Base-by-base conservation (phyloP, 64 coral and sea anemone species). In the Orbicella faveolata region DNA sequence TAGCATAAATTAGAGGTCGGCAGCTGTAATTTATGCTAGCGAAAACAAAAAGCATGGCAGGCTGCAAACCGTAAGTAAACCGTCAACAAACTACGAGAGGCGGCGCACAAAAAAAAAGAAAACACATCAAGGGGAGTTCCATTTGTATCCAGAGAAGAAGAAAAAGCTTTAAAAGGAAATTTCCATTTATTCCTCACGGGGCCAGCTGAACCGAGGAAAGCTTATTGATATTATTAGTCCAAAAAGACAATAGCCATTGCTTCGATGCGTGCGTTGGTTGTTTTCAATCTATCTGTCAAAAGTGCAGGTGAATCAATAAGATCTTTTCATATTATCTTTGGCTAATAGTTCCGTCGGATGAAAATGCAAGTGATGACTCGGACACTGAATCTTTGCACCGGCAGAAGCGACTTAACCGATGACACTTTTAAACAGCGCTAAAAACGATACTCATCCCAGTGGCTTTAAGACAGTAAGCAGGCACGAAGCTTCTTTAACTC, bases 231-330 rank as follows among this genome's bases (percentile, higher is more conserved):
- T 18, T 33, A 30, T 52, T 48, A 48, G 2, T 48, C 44, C 44
- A 48, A 48, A 48, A 48, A 12, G 37, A 77, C 67, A 80, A 61
- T 26, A 59, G 18, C 26, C 61, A 63, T 78, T 78, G 75, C 41
- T n/a, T 39, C 19, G 39, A 41, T 34, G 41, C 34, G 80, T 67
- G 36, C 21, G 23, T 34, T 66, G 48, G 82, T 53, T 84, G 21
- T n/a, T 72, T 85, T 85, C 15, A 85, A 69, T 70, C 68, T 30
- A 72, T 67, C 82, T 52, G 65, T 85, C 63, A 85, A 51, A 73
- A 39, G 65, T 13, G 82, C 82, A 85, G 82, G 82, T 85, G 82
- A 70, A n/a, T 21, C 70, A 72, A 85, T 85, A 85, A 72, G 48
- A 7, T 37, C 67, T 15, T 16, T 5, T 52, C 36, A 51, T 21